A percentile compares a stretch with the other conserved stretches of the same genome.
These are phyloP conservation scores for Cephus sareptanus DNA, from an alignment of 2,888 invertebrate species.

Conservation along the genomic window DNA sequence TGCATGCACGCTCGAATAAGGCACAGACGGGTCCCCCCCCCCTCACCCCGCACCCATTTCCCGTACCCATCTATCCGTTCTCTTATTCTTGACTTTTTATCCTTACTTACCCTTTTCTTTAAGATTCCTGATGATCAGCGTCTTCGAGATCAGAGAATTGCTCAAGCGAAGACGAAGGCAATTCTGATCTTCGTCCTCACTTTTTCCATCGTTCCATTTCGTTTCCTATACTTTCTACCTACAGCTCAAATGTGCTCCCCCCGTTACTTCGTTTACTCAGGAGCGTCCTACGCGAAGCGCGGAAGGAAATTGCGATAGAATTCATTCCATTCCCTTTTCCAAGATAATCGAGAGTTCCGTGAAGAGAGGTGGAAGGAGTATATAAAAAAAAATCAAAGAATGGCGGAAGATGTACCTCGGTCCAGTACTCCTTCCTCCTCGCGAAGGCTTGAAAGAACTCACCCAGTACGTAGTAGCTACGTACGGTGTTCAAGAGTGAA, in stretches of 20 bases:
- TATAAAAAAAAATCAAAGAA: not conserved
- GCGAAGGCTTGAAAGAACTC: not conserved
- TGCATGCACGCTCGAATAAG: constrained; percentile 14
- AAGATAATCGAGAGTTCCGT: not conserved
- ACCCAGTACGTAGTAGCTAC: not conserved
- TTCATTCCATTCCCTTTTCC: not conserved
- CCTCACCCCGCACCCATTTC: not conserved
- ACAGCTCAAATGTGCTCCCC: not conserved
- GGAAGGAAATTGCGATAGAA: not conserved
- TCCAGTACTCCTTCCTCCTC: not conserved
- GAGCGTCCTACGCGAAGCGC: not conserved
- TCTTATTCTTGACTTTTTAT: not conserved
- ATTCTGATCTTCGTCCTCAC: not conserved
- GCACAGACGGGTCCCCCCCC: not conserved
- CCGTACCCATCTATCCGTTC: not conserved
- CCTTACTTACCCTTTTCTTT: not conserved
- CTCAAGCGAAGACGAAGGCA: not conserved
- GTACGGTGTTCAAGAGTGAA: not conserved
- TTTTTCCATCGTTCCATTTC: not conserved
- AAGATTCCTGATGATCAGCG: not conserved
- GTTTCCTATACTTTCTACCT: not conserved
- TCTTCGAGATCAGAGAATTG: not conserved
- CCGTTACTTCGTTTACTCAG: not conserved
- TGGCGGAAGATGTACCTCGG: not conserved
- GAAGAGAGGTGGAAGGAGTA: not conserved